Conservation (phyloP, 2,888 invertebrate species). For the Schrankia costaestrigalis region DNA sequence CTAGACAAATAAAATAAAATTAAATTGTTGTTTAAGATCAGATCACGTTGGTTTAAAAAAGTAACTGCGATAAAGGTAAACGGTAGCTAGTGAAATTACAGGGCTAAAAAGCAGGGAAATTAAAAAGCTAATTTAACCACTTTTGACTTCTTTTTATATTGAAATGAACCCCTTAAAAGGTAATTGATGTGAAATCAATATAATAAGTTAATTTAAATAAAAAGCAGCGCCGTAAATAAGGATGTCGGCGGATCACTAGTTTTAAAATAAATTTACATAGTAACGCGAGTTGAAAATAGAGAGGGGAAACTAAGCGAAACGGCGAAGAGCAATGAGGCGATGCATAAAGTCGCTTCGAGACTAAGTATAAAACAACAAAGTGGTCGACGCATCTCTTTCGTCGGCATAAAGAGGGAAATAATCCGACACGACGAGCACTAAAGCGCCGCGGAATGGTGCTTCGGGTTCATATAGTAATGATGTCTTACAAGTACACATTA, state of each 20-base stretch:
- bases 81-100: no score
- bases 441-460: conserved; percentile 51
- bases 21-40: no score
- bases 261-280: conserved; percentile 71
- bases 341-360: conserved; percentile 73
- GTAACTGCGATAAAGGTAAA: no score
- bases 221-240: conserved; percentile 33
- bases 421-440: conserved; percentile 62
- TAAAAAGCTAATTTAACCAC: no score
- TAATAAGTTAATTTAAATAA: conserved; percentile 15
- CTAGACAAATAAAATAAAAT: no score
- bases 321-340: conserved; percentile 76
- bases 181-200: conserved; percentile 1
- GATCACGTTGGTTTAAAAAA: no score
- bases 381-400: conserved; percentile 71
- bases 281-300: conserved; percentile 75
- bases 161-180: conserved; percentile 11
- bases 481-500: conserved; percentile 53
- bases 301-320: conserved; percentile 73
- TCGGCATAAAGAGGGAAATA: conserved; percentile 69
- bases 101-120: no score
- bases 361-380: conserved; percentile 79
- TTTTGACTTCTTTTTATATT: no score
- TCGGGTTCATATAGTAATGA: conserved; percentile 65
- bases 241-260: conserved; percentile 45